Evolutionary conservation across 2,113 vertebrate species (phyloP).

Genomic region (Pseudorasbora parva): DNA sequence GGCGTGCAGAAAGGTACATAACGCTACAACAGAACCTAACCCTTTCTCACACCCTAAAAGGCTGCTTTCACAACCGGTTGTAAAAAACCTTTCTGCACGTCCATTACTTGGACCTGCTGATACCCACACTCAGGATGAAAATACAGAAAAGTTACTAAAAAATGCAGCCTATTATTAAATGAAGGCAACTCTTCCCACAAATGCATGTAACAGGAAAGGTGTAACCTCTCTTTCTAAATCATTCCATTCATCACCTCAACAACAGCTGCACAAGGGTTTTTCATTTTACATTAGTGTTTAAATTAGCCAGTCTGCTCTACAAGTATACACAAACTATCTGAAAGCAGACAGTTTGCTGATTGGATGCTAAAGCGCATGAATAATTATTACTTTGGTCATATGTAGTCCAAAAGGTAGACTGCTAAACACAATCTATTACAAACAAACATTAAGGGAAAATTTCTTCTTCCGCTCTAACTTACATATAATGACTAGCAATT

Average conservation of each 20-base stretch:
- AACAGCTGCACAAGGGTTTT: constrained; percentile 15
- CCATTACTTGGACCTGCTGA: no score
- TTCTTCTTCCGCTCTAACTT: neutral
- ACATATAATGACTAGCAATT: neutral
- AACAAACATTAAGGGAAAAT: neutral
- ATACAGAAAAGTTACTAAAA: neutral
- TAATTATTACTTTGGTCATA: constrained; percentile 2
- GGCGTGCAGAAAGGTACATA: no score
- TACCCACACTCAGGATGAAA: neutral
- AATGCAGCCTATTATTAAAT: neutral
- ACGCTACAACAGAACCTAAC: no score
- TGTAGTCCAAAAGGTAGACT: neutral
- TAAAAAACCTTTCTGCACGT: no score
- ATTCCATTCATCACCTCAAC: neutral
- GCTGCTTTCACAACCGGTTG: no score
- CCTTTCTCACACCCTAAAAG: no score
- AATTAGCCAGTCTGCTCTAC: constrained; percentile 43
- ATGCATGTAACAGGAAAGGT: constrained; percentile 17
- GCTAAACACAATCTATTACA: neutral
- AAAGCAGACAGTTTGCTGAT: constrained; percentile 11
- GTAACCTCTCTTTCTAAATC: neutral
- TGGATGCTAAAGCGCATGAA: constrained; percentile 18
- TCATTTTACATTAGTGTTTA: constrained; percentile 4
- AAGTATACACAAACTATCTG: constrained; percentile 39
- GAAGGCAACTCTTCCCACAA: neutral